A percentile compares a stretch with the other conserved stretches of the same genome.
These are phyloP conservation scores for Ips nitidus DNA, from an alignment of 1,140 invertebrate species.

Conservation along the genomic window DNA sequence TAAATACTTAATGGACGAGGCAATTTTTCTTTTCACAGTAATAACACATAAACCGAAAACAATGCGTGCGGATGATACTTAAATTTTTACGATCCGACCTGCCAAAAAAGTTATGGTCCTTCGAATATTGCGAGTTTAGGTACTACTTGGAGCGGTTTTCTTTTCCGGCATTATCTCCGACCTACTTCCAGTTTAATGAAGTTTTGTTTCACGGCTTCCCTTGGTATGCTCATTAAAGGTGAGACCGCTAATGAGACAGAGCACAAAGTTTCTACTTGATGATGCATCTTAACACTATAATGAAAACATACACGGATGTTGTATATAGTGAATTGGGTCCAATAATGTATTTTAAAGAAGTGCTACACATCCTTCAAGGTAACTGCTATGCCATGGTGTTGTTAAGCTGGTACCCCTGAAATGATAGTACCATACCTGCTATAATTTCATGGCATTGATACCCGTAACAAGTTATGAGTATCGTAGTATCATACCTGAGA, in stretches of 20 bases:
- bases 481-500: too few species aligned
- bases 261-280: too few species aligned
- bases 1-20: background rate
- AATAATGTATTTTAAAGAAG: background rate
- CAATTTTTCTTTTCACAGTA: background rate
- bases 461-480: too few species aligned
- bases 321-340: background rate
- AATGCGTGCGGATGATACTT: conserved; percentile 28
- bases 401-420: too few species aligned
- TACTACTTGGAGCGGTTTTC: conserved; percentile 13
- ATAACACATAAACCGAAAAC: conserved; percentile 24
- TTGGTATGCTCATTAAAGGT: conserved; percentile 11
- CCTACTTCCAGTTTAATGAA: conserved; percentile 19
- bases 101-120: conserved; percentile 30
- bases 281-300: too few species aligned
- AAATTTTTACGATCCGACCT: conserved; percentile 33
- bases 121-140: conserved; percentile 8
- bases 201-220: conserved; percentile 24
- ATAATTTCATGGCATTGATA: too few species aligned
- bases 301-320: too few species aligned
- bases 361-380: background rate
- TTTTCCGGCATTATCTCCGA: conserved; percentile 23
- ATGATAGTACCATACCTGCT: too few species aligned
- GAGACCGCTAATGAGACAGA: background rate
- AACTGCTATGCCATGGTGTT: background rate